A percentile compares a stretch with the other conserved stretches of the same genome.
Evolutionary conservation across 2,113 vertebrate genomes (phyloP).

Genomic region (Sardina pilchardus): DNA sequence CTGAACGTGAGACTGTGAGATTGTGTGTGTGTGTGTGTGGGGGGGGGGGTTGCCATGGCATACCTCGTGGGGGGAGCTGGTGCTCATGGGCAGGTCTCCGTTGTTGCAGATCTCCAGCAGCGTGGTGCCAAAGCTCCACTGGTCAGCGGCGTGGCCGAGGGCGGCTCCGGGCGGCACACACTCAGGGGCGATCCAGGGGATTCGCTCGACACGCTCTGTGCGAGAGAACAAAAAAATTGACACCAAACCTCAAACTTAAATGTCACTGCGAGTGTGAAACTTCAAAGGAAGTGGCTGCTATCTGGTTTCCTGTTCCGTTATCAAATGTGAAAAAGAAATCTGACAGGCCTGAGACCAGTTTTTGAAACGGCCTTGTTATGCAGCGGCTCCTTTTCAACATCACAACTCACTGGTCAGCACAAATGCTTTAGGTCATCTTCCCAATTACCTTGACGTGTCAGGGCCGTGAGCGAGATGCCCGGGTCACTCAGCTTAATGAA

Average conservation of each 20-base stretch:
- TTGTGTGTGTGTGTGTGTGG: too few species aligned
- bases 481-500: slow-evolving; percentile 93
- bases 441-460: slow-evolving; percentile 81
- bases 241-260: slow-evolving; percentile 14
- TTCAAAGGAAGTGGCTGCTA: slow-evolving; percentile 56
- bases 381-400: background rate
- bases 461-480: slow-evolving; percentile 78
- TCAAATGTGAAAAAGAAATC: slow-evolving; percentile 39
- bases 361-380: background rate
- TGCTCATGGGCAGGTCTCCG: slow-evolving; percentile 80
- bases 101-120: slow-evolving; percentile 93
- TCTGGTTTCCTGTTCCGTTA: slow-evolving; percentile 57
- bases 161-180: slow-evolving; percentile 67
- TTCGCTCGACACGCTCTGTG: slow-evolving; percentile 85
- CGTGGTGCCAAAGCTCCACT: slow-evolving; percentile 91
- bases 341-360: background rate
- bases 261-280: slow-evolving; percentile 11
- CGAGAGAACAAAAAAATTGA: background rate
- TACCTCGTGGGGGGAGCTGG: slow-evolving; percentile 78
- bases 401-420: background rate
- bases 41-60: background rate
- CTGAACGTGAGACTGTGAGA: background rate
- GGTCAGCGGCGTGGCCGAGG: slow-evolving; percentile 74
- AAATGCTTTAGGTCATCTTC: background rate
- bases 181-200: slow-evolving; percentile 93